Base-by-base conservation (phyloP, 1,140 invertebrate genomes). In the Maniola jurtina region DNA sequence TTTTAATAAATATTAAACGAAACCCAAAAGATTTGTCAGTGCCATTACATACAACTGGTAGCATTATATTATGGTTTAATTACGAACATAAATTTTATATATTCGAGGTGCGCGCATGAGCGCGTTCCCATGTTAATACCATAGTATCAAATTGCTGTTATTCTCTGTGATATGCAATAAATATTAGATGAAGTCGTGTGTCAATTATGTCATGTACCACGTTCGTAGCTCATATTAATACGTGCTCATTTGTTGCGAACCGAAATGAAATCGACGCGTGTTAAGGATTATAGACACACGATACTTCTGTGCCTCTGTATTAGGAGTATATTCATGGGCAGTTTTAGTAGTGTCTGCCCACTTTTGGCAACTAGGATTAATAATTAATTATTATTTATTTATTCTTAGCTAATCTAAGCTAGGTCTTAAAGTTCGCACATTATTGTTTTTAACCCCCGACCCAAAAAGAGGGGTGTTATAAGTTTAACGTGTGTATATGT, bases 141-240 rank as follows among this genome's bases (percentile, higher is more conserved):
- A 71, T 65, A 74, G 68, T 80, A 84, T 85, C 78, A 85, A 80
- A 88, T 82, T 80, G 73, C 78, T 82, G 76, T 81, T 83, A 87
- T 83, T 82, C 71, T 54, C 64, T 83, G 73, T 81, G 80, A 85
- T 84, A 77, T 77, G 80, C 74, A 81, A 83, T 89, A 87, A 88
- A 89, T 89, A 88, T 83, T 86, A 84, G 77, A 89, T 88, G 86
- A 84, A 82, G 73, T 80, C 68, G 72, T 80, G 76, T 82, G 81
- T 79, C 81, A 79, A 84, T 86, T 85, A 83, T 80, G 78, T 78
- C 75, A 77, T 73, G 76, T 75, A 71, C 57, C 66, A 73, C 67
- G 76, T 79, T 77, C 68, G 69, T 75, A 72, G 76, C 61, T 71
- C 57, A 72, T 71, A 84, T 86, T 87, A 89, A 83, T 89, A 87